Evolutionary conservation across 2,113 vertebrate species (phyloP).

Genomic region (Xyrauchen texanus): DNA sequence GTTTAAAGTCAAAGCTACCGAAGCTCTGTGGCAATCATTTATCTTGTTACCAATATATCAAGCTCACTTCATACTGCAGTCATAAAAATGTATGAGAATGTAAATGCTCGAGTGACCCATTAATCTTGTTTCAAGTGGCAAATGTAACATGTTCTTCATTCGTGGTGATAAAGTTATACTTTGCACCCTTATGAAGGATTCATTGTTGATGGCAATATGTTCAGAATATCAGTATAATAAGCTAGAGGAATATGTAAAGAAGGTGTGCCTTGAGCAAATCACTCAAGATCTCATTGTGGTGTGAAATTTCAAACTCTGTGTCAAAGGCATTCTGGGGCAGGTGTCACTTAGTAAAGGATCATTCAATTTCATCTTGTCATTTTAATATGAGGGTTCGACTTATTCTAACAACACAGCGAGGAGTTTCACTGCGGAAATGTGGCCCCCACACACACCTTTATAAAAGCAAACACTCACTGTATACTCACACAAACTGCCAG

Average conservation of each 20-base stretch:
- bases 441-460: constrained; percentile 38
- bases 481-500: constrained; percentile 20
- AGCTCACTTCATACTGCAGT: constrained; percentile 81
- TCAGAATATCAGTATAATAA: constrained; percentile 74
- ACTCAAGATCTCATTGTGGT: constrained; percentile 59
- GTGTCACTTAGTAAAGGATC: constrained; percentile 47
- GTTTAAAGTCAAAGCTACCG: constrained; percentile 82
- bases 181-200: constrained; percentile 86
- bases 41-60: constrained; percentile 83
- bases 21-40: constrained; percentile 85
- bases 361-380: constrained; percentile 42
- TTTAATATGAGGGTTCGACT: constrained; percentile 40
- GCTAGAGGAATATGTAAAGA: constrained; percentile 63
- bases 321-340: constrained; percentile 38
- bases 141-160: constrained; percentile 90
- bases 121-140: constrained; percentile 88
- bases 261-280: constrained; percentile 64
- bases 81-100: constrained; percentile 92
- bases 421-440: constrained; percentile 29
- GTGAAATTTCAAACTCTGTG: constrained; percentile 45
- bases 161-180: constrained; percentile 85
- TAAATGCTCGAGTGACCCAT: constrained; percentile 86
- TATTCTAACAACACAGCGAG: constrained; percentile 27
- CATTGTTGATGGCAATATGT: constrained; percentile 82
- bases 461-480: no score